A percentile compares a stretch with the other conserved stretches of the same genome.
phyloP scores from a whole-genome alignment of 2,888 invertebrate genomes.

The Mechanitis messenoides region DNA sequence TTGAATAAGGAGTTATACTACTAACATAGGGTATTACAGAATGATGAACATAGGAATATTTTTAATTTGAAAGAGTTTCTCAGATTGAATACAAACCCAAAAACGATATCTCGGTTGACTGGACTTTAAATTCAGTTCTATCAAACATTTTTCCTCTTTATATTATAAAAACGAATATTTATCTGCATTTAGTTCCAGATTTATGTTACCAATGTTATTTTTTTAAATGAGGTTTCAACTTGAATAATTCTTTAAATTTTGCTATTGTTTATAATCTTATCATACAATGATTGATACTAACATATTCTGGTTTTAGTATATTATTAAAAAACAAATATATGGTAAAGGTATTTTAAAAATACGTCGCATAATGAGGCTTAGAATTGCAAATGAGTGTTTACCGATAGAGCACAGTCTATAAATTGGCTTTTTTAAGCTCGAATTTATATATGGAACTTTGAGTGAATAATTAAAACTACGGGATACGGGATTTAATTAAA shows the following conservation, averaged over 20 bases:
- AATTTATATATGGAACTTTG: neutral
- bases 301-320: neutral
- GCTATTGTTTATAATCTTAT: neutral
- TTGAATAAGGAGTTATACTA: no score
- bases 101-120: no score
- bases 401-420: neutral
- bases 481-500: neutral
- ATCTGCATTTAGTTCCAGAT: no score
- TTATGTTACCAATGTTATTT: no score
- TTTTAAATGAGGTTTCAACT: no score
- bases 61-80: no score
- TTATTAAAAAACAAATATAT: neutral
- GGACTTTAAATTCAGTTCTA: no score
- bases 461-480: neutral
- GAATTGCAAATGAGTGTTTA: conserved; percentile 13
- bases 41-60: no score
- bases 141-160: no score
- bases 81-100: no score
- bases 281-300: neutral
- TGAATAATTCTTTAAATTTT: neutral
- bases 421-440: neutral
- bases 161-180: no score
- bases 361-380: conserved; percentile 11
- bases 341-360: conserved; percentile 5
- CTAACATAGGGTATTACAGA: no score